These are phyloP conservation scores for Montipora efflorescens DNA, from an alignment of 64 coral and sea anemone genomes.

Conservation along the genomic window DNA sequence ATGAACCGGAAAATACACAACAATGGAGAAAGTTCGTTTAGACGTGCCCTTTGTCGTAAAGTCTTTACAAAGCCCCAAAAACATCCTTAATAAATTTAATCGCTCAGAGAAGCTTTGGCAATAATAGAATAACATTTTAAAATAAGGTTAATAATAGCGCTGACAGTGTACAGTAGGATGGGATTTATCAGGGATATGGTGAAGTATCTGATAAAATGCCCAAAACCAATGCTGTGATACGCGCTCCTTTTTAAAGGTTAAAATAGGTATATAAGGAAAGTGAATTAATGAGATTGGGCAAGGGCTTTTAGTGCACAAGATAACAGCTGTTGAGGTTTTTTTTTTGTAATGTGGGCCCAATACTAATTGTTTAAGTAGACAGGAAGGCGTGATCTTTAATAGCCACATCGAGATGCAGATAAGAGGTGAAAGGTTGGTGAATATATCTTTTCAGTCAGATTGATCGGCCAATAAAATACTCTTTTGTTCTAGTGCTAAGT, in stretches of 20 bases:
- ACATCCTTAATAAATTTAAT: background rate
- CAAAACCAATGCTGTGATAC: no score
- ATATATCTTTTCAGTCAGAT: no score
- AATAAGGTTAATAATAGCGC: background rate
- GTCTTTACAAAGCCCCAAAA: background rate
- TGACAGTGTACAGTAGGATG: background rate
- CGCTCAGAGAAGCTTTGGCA: background rate
- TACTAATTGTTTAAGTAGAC: no score
- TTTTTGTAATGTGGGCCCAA: no score
- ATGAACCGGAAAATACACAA: slow-evolving; percentile 9
- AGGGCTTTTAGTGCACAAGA: background rate
- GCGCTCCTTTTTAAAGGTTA: no score
- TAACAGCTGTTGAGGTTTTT: slow-evolving; percentile 2
- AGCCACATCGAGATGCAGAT: no score
- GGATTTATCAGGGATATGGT: background rate
- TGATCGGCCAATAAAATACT: no score
- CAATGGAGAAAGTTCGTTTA: background rate
- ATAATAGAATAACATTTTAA: background rate
- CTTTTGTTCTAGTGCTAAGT: no score
- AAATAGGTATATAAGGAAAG: background rate
- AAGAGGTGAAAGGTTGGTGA: no score
- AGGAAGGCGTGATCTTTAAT: no score
- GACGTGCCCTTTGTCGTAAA: background rate
- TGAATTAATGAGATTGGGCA: background rate
- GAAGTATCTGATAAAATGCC: no score